These are phyloP conservation scores for Dynastes grantii DNA, from an alignment of 2,888 invertebrate species.

Conservation along the genomic window DNA sequence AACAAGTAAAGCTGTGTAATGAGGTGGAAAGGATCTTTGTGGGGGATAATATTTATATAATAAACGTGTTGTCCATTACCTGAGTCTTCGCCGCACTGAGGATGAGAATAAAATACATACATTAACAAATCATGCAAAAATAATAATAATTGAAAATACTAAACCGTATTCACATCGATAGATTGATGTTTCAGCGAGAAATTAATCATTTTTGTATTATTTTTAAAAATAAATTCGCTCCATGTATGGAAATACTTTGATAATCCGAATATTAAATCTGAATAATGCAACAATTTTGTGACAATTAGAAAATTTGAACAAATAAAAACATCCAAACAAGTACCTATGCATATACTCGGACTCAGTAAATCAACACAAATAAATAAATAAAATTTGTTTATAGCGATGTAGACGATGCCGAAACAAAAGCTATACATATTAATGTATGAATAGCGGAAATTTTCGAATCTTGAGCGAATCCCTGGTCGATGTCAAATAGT, in stretches of 20 bases:
- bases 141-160: neutral
- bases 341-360: no score
- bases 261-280: no score
- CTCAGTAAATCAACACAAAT: no score
- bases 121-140: constrained; percentile 38
- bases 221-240: constrained; percentile 5
- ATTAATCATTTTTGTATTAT: neutral
- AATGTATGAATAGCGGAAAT: no score
- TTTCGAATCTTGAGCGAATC: no score
- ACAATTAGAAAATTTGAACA: neutral
- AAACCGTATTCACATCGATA: constrained; percentile 13
- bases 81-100: constrained; percentile 60
- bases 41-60: constrained; percentile 53
- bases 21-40: constrained; percentile 52
- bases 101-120: constrained; percentile 56
- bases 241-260: constrained; percentile 10
- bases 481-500: no score
- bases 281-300: no score
- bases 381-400: no score
- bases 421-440: no score
- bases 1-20: constrained; percentile 54
- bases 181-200: neutral
- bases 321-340: neutral
- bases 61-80: constrained; percentile 59
- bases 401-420: no score